Conservation (phyloP, 2,113 vertebrate species). For the Carollia perspicillata region DNA sequence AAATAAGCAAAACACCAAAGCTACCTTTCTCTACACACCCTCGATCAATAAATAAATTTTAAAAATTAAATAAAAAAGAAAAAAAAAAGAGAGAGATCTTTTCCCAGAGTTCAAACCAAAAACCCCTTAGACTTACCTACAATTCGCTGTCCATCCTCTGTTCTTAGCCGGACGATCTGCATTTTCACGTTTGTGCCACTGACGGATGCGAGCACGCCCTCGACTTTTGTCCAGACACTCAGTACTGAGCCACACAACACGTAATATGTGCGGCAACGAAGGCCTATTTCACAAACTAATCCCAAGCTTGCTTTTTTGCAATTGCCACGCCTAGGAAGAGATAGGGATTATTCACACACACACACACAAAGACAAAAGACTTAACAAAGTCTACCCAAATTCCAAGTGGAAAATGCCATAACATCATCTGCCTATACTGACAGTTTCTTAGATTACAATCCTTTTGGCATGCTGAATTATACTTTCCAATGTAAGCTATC, state of each 20-base stretch:
- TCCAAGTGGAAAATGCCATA: not conserved
- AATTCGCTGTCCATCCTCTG: slow-evolving; percentile 96
- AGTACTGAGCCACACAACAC: slow-evolving; percentile 96
- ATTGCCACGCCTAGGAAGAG: slow-evolving; percentile 91
- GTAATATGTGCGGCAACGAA: slow-evolving; percentile 93
- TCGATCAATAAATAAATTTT: no score
- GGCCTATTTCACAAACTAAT: slow-evolving; percentile 95
- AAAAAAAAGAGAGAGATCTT: not conserved
- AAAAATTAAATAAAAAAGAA: no score
- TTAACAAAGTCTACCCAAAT: not conserved
- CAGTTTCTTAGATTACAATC: not conserved
- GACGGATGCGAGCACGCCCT: slow-evolving; percentile 94
- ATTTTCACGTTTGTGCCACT: slow-evolving; percentile 97
- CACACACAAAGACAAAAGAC: not conserved
- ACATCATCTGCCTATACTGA: not conserved
- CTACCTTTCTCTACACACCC: no score
- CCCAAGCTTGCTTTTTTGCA: slow-evolving; percentile 96
- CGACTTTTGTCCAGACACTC: slow-evolving; percentile 98
- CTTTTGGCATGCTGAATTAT: not conserved
- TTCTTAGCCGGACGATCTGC: slow-evolving; percentile 96
- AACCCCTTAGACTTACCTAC: slow-evolving; percentile 85
- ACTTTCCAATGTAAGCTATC: not conserved
- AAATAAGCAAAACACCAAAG: no score
- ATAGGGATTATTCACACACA: no score
- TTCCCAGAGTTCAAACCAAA: not conserved